Evolutionary conservation across 2,113 vertebrate species (phyloP).

Genomic region (Corydoras sp.): DNA sequence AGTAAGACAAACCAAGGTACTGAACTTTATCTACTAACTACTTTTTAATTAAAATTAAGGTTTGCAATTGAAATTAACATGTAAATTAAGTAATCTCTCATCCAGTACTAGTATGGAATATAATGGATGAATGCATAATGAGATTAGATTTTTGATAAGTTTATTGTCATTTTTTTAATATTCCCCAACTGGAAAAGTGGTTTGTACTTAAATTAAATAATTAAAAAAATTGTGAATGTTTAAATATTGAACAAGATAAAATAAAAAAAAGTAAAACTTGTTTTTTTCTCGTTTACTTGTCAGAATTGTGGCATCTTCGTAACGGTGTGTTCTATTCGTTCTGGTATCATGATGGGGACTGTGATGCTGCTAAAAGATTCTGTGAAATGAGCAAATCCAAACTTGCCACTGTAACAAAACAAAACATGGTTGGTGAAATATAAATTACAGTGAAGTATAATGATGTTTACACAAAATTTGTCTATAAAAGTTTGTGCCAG

Average conservation of each 20-base stretch:
- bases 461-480: not conserved
- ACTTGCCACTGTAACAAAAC: not conserved
- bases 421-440: not conserved
- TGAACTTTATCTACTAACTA: too few relatives aligned
- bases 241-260: too few relatives aligned
- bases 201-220: not conserved
- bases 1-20: not conserved
- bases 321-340: not conserved
- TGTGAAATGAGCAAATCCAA: not conserved
- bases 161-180: too few relatives aligned
- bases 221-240: not conserved
- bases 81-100: too few relatives aligned
- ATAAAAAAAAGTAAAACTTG: too few relatives aligned
- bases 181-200: not conserved
- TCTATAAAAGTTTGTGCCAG: not conserved
- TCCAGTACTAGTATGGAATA: too few relatives aligned
- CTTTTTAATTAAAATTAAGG: too few relatives aligned
- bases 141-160: too few relatives aligned
- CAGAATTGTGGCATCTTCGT: slow-evolving; percentile 4
- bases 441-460: not conserved
- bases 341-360: not conserved
- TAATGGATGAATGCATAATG: too few relatives aligned
- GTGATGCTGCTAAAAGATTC: not conserved
- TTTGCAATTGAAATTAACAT: too few relatives aligned
- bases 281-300: not conserved